These are phyloP conservation scores for Orgyia antiqua DNA, from an alignment of 2,888 invertebrate genomes.

Conservation along the genomic window DNA sequence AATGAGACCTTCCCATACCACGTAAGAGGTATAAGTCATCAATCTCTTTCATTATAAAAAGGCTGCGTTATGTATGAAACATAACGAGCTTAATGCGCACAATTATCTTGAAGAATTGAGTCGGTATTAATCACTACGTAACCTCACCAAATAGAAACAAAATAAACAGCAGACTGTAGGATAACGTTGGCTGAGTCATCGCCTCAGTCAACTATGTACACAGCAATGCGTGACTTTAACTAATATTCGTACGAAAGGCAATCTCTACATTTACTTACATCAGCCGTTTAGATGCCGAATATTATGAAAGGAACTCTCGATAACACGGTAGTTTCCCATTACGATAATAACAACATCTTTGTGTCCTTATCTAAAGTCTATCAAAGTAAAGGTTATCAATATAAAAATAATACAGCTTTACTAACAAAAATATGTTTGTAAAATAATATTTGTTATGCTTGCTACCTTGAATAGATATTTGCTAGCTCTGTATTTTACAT, in stretches of 20 bases:
- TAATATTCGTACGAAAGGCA: too few relatives aligned
- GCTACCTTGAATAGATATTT: constrained; percentile 16
- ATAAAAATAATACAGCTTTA: too few relatives aligned
- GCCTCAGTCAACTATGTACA: constrained; percentile 29
- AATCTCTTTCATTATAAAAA: too few relatives aligned
- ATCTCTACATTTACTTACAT: too few relatives aligned
- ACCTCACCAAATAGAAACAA: constrained; percentile 51
- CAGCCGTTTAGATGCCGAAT: too few relatives aligned
- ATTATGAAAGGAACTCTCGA: too few relatives aligned
- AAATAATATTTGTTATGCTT: too few relatives aligned
- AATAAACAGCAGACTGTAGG: constrained; percentile 40
- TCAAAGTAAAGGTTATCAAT: neutral
- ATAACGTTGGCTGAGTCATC: constrained; percentile 47
- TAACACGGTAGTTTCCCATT: too few relatives aligned
- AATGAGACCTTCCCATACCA: too few relatives aligned
- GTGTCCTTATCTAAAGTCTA: constrained; percentile 20
- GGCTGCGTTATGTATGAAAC: too few relatives aligned
- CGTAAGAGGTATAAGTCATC: too few relatives aligned
- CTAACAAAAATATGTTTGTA: too few relatives aligned
- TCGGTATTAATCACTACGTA: constrained; percentile 52
- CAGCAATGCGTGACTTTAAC: constrained; percentile 57
- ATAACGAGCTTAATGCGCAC: constrained; percentile 35
- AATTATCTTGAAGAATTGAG: constrained; percentile 37
- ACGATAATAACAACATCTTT: constrained; percentile 36
- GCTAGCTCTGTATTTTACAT: constrained; percentile 17